Percentiles rank a stretch among this genome's conserved stretches.
Conservation (phyloP, 1,140 invertebrate genomes). For the Ericerus pela region DNA sequence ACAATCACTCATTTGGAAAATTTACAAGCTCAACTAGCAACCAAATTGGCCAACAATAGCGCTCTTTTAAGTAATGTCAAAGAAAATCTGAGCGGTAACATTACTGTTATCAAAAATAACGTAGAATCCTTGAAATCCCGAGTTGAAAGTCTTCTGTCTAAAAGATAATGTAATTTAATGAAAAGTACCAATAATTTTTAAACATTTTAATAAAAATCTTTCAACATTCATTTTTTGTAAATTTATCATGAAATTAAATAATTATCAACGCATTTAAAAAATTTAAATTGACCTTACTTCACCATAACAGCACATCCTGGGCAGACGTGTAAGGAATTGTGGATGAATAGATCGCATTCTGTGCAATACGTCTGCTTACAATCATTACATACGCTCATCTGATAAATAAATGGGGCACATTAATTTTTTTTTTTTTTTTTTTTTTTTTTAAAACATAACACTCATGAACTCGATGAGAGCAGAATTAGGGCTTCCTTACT, state of each 20-base stretch:
- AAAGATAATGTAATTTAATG: slow-evolving; percentile 23
- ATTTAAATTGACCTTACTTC: no score
- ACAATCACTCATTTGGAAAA: slow-evolving; percentile 67
- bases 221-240: background rate
- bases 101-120: slow-evolving; percentile 18
- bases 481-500: no score
- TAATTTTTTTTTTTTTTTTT: background rate
- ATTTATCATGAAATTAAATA: no score
- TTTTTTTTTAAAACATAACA: no score
- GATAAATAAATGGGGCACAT: slow-evolving; percentile 27
- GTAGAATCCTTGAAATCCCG: slow-evolving; percentile 17
- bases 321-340: slow-evolving; percentile 83
- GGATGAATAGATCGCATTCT: slow-evolving; percentile 89
- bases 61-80: slow-evolving; percentile 66
- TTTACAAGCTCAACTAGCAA: slow-evolving; percentile 56
- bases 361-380: slow-evolving; percentile 74
- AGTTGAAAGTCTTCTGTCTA: slow-evolving; percentile 3
- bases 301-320: slow-evolving; percentile 64
- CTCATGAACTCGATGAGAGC: no score
- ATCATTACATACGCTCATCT: slow-evolving; percentile 62
- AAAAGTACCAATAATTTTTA: background rate
- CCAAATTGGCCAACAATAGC: slow-evolving; percentile 57
- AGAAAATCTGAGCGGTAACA: slow-evolving; percentile 41
- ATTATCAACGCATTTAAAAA: no score
- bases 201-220: background rate